These are phyloP conservation scores for Stictonetta naevosa DNA, from an alignment of 2,113 vertebrate species.

Conservation along the genomic window DNA sequence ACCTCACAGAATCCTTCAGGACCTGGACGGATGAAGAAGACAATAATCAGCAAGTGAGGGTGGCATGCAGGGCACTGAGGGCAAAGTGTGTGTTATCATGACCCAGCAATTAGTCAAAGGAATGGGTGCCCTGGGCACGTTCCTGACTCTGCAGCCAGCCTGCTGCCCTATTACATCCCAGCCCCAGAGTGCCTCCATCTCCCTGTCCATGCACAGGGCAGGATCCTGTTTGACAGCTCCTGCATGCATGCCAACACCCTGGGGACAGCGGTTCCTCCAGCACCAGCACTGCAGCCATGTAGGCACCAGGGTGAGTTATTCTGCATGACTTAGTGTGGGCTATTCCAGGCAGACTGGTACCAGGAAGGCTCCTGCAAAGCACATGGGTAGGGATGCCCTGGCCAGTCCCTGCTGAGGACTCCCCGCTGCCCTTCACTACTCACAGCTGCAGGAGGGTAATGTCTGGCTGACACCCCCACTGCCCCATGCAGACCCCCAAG, in stretches of 20 bases:
- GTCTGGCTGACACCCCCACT: not conserved
- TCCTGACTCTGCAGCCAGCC: not conserved
- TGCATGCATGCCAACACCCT: accelerated
- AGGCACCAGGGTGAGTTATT: no score
- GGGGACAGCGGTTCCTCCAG: accelerated
- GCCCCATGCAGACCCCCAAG: accelerated
- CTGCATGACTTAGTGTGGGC: not conserved
- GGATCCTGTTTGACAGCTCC: not conserved
- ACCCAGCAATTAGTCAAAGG: not conserved
- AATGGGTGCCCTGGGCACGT: not conserved
- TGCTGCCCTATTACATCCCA: not conserved
- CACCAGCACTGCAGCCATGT: accelerated
- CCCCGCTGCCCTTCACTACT: not conserved
- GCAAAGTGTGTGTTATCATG: accelerated
- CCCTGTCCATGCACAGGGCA: accelerated
- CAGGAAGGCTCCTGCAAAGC: accelerated
- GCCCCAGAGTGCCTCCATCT: not conserved
- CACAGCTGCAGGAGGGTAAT: not conserved
- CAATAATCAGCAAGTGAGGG: not conserved
- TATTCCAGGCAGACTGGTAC: not conserved
- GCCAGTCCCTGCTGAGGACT: not conserved
- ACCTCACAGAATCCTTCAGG: slow-evolving; percentile 95
- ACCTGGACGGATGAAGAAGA: slow-evolving; percentile 79
- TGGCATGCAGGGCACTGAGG: not conserved
- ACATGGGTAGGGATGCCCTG: not conserved